Conservation (phyloP, 2,113 vertebrate species). For the Oreochromis spilurus region DNA sequence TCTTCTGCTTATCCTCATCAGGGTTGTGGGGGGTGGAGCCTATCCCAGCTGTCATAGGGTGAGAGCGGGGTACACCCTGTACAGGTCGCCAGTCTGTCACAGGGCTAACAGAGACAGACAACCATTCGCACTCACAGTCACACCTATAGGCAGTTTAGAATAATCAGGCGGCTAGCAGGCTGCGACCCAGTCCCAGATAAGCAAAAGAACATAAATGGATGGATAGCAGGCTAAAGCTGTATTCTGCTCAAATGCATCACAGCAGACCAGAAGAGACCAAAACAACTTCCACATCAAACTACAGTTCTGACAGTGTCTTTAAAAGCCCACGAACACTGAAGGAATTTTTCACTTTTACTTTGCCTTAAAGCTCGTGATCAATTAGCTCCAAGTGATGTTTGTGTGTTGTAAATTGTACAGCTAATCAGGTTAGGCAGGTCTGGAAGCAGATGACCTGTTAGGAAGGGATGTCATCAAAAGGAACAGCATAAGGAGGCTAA, state of each 20-base stretch:
- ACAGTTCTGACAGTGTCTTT: background rate
- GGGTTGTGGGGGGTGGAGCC: background rate
- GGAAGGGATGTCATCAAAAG: background rate
- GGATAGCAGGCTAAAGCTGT: background rate
- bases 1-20: background rate
- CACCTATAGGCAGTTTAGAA: no score
- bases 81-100: background rate
- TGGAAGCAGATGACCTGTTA: background rate
- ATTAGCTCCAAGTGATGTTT: background rate
- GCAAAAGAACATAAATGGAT: background rate
- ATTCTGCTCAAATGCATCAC: background rate
- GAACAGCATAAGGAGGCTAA: background rate
- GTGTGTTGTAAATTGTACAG: background rate
- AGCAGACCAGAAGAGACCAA: background rate
- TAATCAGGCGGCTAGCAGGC: no score
- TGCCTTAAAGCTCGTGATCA: background rate
- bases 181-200: background rate
- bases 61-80: background rate
- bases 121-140: no score
- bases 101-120: background rate
- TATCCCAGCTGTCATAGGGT: background rate
- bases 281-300: background rate
- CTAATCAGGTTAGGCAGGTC: background rate
- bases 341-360: constrained; percentile 1
- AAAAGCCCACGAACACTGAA: background rate